phyloP scores from a whole-genome alignment of 2,888 invertebrate species.

The Synanthedon formicaeformis region DNA sequence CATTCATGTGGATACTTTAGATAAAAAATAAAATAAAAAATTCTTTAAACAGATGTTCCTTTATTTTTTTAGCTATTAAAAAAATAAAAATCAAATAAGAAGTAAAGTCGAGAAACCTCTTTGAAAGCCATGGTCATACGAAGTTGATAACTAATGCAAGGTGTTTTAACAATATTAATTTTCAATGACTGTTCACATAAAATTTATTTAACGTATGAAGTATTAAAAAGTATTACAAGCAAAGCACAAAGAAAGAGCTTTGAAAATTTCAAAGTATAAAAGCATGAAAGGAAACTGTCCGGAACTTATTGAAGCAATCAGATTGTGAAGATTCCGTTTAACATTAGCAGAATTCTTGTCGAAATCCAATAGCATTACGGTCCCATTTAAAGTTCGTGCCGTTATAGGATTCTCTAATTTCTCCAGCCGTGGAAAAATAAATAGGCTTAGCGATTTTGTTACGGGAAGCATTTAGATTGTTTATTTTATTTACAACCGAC shows the following conservation, averaged over 20 bases:
- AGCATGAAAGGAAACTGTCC: constrained; percentile 55
- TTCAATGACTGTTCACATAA: not conserved
- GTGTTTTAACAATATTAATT: too few relatives aligned
- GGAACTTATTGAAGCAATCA: constrained; percentile 64
- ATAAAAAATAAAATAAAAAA: too few relatives aligned
- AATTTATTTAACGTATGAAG: constrained; percentile 10
- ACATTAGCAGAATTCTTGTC: constrained; percentile 59
- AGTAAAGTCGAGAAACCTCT: too few relatives aligned
- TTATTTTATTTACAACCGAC: not conserved
- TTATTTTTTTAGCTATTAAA: too few relatives aligned
- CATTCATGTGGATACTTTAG: too few relatives aligned
- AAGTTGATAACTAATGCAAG: too few relatives aligned
- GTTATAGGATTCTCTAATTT: constrained; percentile 51
- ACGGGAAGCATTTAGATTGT: not conserved
- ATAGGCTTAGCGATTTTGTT: constrained; percentile 31
- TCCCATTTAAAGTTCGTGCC: constrained; percentile 58
- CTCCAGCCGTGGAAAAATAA: constrained; percentile 36
- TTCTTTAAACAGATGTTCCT: too few relatives aligned
- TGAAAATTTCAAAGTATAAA: constrained; percentile 52
- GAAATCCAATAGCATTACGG: constrained; percentile 61
- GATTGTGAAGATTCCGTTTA: constrained; percentile 61
- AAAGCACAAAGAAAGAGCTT: constrained; percentile 24
- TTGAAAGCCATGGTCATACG: too few relatives aligned
- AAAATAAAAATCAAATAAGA: too few relatives aligned
- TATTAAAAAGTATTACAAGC: constrained; percentile 27